Conservation (phyloP, 2,888 invertebrate genomes). For the Idaea dimidiata region DNA sequence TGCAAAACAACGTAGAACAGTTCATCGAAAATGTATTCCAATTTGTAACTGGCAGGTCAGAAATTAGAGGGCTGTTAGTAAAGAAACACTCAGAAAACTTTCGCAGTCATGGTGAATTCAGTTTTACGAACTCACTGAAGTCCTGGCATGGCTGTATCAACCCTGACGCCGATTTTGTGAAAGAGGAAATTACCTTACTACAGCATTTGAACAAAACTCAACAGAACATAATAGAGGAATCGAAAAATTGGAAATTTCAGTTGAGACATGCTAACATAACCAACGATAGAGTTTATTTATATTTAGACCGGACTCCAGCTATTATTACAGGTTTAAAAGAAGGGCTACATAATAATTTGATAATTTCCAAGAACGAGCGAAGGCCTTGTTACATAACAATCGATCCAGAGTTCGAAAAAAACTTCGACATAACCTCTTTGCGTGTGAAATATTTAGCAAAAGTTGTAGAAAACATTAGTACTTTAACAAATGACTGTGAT, state of each 20-base stretch:
- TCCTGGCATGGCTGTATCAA: conserved; percentile 77
- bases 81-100: conserved; percentile 82
- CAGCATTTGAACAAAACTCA: conserved; percentile 50
- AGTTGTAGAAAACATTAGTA: conserved; percentile 53
- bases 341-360: conserved; percentile 39
- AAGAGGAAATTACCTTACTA: conserved; percentile 39
- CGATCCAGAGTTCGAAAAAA: conserved; percentile 46
- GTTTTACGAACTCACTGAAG: conserved; percentile 79
- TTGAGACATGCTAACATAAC: conserved; percentile 60
- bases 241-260: conserved; percentile 69
- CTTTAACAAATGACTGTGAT: conserved; percentile 23
- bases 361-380: conserved; percentile 36
- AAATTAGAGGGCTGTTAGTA: conserved; percentile 42
- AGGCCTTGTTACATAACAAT: conserved; percentile 32
- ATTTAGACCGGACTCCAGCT: conserved; percentile 66
- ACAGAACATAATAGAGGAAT: conserved; percentile 57
- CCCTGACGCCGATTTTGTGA: conserved; percentile 21
- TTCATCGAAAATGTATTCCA: conserved; percentile 45
- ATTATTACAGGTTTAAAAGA: conserved; percentile 49
- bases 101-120: conserved; percentile 81
- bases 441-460: conserved; percentile 52
- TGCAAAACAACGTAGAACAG: conserved; percentile 43
- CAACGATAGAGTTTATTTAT: conserved; percentile 74
- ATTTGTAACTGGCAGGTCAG: conserved; percentile 37
- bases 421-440: conserved; percentile 50